Conservation (phyloP, 2,888 invertebrate species). For the Metallyticus violacea region DNA sequence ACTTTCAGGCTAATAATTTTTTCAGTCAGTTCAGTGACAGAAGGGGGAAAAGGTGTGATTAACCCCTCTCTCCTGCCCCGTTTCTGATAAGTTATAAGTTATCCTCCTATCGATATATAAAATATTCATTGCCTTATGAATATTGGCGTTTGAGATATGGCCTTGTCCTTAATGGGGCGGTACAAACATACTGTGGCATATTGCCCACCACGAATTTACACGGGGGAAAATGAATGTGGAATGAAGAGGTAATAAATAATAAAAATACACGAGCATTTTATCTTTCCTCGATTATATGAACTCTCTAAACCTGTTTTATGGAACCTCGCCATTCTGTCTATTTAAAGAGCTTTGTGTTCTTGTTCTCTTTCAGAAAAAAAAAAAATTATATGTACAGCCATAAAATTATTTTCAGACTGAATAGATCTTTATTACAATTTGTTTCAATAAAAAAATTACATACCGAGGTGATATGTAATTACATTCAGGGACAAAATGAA, state of each 20-base stretch:
- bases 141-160: neutral
- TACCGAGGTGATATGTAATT: no score
- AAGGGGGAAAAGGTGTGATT: no score
- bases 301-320: neutral
- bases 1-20: no score
- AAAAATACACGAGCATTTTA: neutral
- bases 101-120: no score
- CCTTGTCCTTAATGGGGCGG: neutral
- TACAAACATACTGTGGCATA: neutral
- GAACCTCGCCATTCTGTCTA: neutral
- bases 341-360: neutral
- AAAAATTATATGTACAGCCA: no score
- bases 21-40: no score
- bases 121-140: neutral
- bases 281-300: neutral
- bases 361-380: neutral
- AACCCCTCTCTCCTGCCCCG: no score
- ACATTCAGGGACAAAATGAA: no score
- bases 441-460: no score
- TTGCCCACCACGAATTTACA: neutral
- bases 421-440: no score
- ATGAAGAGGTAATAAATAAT: neutral
- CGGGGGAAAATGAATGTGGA: neutral
- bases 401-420: no score
- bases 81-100: no score